Conservation (phyloP, 2,797 vertebrate species). For the Melanotaenia parkinsoni region DNA sequence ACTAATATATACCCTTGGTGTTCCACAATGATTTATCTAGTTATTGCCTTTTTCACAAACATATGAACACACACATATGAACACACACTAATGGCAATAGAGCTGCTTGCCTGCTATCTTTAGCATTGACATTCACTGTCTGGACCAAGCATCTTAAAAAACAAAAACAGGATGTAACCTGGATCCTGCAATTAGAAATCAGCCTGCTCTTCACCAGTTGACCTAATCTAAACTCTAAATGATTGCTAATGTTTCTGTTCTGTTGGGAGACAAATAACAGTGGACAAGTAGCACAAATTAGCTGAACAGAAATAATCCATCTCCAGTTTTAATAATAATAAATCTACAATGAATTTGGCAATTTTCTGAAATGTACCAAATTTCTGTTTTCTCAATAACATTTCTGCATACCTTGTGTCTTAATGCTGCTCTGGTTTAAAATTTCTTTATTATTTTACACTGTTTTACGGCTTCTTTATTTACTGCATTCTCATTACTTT, state of each 20-base stretch:
- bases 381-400: neutral
- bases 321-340: neutral
- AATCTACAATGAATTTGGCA: too few relatives aligned
- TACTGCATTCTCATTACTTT: constrained; percentile 21
- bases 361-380: too few relatives aligned
- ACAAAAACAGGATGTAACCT: neutral
- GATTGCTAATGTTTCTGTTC: neutral
- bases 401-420: neutral
- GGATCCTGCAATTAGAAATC: neutral
- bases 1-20: neutral
- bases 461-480: constrained; percentile 9
- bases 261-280: neutral
- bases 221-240: neutral
- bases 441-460: neutral
- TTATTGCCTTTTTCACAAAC: neutral
- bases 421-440: neutral
- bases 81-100: neutral
- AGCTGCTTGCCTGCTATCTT: neutral
- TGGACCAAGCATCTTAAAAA: neutral
- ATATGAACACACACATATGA: neutral
- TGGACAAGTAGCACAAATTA: neutral
- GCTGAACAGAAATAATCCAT: neutral
- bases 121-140: neutral
- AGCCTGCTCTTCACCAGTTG: neutral
- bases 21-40: neutral